These are phyloP conservation scores for Phoebastria nigripes DNA, from an alignment of 2,797 vertebrate genomes.

Conservation along the genomic window DNA sequence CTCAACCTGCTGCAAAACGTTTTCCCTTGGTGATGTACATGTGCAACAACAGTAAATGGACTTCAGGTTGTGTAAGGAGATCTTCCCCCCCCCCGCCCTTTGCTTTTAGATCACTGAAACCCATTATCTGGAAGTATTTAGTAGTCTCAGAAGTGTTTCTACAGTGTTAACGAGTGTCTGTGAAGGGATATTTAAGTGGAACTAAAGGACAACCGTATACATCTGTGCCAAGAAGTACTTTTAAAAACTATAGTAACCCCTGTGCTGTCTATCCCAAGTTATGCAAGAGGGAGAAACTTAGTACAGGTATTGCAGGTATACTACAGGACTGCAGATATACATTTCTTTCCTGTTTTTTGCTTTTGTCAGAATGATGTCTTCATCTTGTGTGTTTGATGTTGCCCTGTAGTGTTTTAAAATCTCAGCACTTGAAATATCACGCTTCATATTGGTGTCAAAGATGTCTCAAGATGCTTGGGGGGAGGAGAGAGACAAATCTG, in stretches of 20 bases:
- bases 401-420: neutral
- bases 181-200: neutral
- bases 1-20: neutral
- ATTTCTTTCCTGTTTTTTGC: neutral
- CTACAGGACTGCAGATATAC: fast-evolving
- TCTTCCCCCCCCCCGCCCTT: neutral
- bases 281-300: neutral
- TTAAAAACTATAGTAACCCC: neutral
- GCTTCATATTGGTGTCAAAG: neutral
- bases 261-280: neutral
- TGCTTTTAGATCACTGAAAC: neutral
- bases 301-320: neutral
- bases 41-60: neutral
- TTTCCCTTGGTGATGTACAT: fast-evolving
- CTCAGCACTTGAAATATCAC: neutral
- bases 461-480: neutral
- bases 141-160: neutral
- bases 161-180: neutral
- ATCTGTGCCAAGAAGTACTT: neutral
- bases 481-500: neutral
- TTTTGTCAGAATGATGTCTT: neutral
- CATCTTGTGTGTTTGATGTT: neutral
- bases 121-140: neutral
- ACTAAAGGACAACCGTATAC: neutral
- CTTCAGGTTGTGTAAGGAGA: neutral